Percentiles rank a stretch among this genome's conserved stretches.
Evolutionary conservation across 2,797 vertebrate genomes (phyloP).

Genomic region (Hapalemur alaotrensis): DNA sequence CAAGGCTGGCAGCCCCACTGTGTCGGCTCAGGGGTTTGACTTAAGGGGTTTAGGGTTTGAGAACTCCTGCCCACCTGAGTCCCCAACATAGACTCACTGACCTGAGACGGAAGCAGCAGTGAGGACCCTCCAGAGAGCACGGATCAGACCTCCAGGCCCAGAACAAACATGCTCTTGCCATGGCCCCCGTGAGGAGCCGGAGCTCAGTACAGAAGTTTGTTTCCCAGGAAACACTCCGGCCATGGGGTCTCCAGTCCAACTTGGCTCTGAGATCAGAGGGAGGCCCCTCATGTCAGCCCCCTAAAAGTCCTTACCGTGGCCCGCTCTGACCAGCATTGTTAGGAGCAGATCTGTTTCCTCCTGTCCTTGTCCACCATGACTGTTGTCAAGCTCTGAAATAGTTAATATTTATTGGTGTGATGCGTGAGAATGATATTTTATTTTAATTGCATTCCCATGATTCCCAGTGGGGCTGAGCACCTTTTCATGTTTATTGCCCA

Average conservation of each 20-base stretch:
- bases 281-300: neutral
- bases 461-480: neutral
- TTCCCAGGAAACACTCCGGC: neutral
- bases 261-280: neutral
- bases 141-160: neutral
- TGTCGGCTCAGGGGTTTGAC: neutral
- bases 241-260: neutral
- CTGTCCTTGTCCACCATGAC: neutral
- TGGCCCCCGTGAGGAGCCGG: neutral
- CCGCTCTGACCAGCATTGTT: neutral
- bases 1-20: neutral
- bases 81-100: neutral
- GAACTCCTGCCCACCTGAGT: neutral
- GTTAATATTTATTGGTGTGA: neutral
- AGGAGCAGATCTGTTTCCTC: neutral
- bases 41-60: neutral
- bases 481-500: neutral
- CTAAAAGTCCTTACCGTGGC: neutral
- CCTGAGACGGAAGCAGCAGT: neutral
- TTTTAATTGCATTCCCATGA: neutral
- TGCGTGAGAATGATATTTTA: neutral
- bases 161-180: neutral
- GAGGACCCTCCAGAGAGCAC: neutral
- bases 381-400: neutral
- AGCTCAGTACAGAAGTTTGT: neutral